These are phyloP conservation scores for Cremastinae sp. DNA, from an alignment of 2,888 invertebrate species.

Conservation along the genomic window DNA sequence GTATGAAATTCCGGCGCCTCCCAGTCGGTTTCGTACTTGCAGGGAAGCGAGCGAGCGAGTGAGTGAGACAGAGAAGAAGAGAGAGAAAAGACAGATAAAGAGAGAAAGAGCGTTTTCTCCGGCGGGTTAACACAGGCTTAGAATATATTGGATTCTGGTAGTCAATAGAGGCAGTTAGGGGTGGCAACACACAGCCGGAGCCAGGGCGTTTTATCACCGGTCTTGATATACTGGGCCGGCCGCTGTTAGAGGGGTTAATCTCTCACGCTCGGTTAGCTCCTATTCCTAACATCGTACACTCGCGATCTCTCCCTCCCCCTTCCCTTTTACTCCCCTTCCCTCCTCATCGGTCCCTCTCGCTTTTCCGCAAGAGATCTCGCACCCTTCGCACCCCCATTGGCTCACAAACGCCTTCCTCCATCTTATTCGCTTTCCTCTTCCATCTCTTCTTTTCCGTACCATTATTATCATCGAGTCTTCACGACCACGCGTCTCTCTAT, in stretches of 20 bases:
- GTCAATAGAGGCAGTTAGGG: conserved; percentile 79
- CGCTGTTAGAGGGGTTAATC: conserved; percentile 80
- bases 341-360: conserved; percentile 30
- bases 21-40: conserved; percentile 76
- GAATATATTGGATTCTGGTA: conserved; percentile 79
- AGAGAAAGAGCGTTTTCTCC: conserved; percentile 18
- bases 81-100: no score
- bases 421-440: conserved; percentile 61
- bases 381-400: conserved; percentile 56
- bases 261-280: conserved; percentile 80
- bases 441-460: conserved; percentile 53
- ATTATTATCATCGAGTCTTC: conserved; percentile 44
- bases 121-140: conserved; percentile 65
- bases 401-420: conserved; percentile 57
- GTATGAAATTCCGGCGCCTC: conserved; percentile 79
- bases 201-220: conserved; percentile 78
- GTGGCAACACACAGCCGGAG: conserved; percentile 77
- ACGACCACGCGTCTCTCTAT: no score
- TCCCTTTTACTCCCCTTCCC: conserved; percentile 54
- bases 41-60: conserved; percentile 61
- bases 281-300: conserved; percentile 77
- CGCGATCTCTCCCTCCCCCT: conserved; percentile 51
- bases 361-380: conserved; percentile 28
- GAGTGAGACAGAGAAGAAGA: no score
- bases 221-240: conserved; percentile 79